phyloP scores from a whole-genome alignment of 2,113 vertebrate genomes.

The Trogon melanurus region DNA sequence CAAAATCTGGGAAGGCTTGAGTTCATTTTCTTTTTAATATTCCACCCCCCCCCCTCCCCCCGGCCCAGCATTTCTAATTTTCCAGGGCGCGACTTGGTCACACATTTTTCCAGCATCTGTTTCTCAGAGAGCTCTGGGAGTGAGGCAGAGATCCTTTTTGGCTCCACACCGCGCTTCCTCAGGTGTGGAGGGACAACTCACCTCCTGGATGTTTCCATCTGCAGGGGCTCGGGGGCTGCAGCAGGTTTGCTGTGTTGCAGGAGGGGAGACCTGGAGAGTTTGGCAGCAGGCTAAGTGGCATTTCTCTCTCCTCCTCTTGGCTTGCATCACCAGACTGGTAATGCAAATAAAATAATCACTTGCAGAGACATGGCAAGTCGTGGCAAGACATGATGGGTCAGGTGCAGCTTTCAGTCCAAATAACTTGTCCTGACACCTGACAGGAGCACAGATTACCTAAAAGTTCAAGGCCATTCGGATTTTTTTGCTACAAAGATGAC shows the following conservation, averaged over 20 bases:
- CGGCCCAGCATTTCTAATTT: not conserved
- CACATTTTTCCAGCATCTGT: slow-evolving; percentile 9
- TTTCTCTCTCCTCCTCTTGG: not conserved
- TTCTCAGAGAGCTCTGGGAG: not conserved
- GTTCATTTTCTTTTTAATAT: not conserved
- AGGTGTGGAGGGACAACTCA: not conserved
- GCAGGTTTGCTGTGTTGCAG: not conserved
- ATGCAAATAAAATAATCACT: not conserved
- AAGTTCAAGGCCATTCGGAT: not conserved
- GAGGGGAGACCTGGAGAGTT: not conserved
- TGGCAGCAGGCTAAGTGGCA: not conserved
- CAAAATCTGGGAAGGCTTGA: not conserved
- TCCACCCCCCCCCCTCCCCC: too few relatives aligned
- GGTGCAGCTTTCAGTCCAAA: not conserved
- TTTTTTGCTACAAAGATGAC: not conserved
- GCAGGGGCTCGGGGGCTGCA: not conserved
- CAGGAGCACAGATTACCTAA: not conserved
- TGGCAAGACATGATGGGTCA: not conserved
- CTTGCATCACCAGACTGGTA: not conserved
- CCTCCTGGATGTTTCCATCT: not conserved
- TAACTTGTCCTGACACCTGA: not conserved
- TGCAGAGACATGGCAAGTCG: not conserved
- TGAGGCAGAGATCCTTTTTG: not conserved
- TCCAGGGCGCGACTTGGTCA: not conserved
- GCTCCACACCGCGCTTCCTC: not conserved